phyloP scores from a whole-genome alignment of 2,888 invertebrate species.

The Eupithecia exiguata region DNA sequence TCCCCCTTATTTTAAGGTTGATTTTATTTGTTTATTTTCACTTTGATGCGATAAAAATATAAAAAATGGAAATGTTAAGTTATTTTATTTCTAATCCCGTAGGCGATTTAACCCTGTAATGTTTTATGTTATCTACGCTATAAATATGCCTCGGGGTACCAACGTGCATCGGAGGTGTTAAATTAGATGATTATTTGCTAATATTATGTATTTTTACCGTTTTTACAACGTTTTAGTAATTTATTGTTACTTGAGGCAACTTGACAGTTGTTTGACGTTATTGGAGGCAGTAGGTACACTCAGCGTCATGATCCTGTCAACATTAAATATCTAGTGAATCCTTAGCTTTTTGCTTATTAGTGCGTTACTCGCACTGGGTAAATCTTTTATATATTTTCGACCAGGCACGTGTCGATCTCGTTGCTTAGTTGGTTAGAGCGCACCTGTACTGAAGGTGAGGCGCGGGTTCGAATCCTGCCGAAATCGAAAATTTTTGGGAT shows the following conservation, averaged over 20 bases:
- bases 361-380: too few relatives aligned
- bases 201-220: slow-evolving; percentile 26
- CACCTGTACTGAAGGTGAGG: too few relatives aligned
- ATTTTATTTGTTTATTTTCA: slow-evolving; percentile 8
- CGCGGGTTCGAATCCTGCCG: too few relatives aligned
- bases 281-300: background rate
- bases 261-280: background rate
- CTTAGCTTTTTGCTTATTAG: too few relatives aligned
- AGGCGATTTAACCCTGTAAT: slow-evolving; percentile 61
- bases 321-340: too few relatives aligned
- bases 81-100: slow-evolving; percentile 55
- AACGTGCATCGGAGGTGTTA: slow-evolving; percentile 59
- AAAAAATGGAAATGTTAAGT: slow-evolving; percentile 19
- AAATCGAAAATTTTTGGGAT: too few relatives aligned
- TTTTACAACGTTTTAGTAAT: slow-evolving; percentile 15
- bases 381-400: too few relatives aligned
- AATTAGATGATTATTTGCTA: slow-evolving; percentile 42
- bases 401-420: too few relatives aligned
- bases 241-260: slow-evolving; percentile 13
- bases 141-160: slow-evolving; percentile 52
- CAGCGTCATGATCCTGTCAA: background rate
- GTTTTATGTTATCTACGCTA: slow-evolving; percentile 41
- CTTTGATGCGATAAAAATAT: slow-evolving; percentile 14
- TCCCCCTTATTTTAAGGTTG: background rate
- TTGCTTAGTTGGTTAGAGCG: too few relatives aligned